Percentiles rank a stretch among this genome's conserved stretches.
Evolutionary conservation across 2,113 vertebrate genomes (phyloP).

Genomic region (Scophthalmus maximus): DNA sequence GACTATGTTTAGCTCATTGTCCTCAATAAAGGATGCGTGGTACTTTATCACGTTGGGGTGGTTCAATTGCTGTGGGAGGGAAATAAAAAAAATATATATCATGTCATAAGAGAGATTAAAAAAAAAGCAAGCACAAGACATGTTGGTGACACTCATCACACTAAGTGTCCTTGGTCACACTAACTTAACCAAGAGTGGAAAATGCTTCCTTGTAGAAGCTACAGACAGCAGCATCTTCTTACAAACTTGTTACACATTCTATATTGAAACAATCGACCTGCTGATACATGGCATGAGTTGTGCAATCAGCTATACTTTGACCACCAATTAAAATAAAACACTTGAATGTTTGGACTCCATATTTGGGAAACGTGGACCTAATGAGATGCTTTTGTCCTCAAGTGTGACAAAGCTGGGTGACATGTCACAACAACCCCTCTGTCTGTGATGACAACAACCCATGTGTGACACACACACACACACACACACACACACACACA

Average conservation of each 20-base stretch:
- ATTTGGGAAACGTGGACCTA: slow-evolving; percentile 48
- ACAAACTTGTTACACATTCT: slow-evolving; percentile 11
- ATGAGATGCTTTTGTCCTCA: slow-evolving; percentile 74
- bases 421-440: slow-evolving; percentile 75
- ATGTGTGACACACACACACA: slow-evolving; percentile 51
- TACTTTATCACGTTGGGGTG: slow-evolving; percentile 99
- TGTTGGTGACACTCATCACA: slow-evolving; percentile 55
- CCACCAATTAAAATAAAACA: slow-evolving; percentile 62
- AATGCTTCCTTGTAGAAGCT: not conserved
- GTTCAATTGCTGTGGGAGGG: slow-evolving; percentile 91
- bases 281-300: slow-evolving; percentile 22
- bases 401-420: slow-evolving; percentile 78
- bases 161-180: slow-evolving; percentile 37
- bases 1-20: slow-evolving; percentile 98
- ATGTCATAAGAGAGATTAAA: slow-evolving; percentile 24
- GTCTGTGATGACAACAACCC: slow-evolving; percentile 75
- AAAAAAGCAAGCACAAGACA: slow-evolving; percentile 27
- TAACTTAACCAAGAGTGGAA: slow-evolving; percentile 1
- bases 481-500: slow-evolving; percentile 21
- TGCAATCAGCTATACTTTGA: slow-evolving; percentile 34
- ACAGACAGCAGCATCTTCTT: not conserved
- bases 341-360: slow-evolving; percentile 48
- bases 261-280: slow-evolving; percentile 17
- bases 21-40: slow-evolving; percentile 98
- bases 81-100: slow-evolving; percentile 34